A percentile compares a stretch with the other conserved stretches of the same genome.
Conservation (phyloP, 1,140 invertebrate genomes). For the Maniola jurtina region DNA sequence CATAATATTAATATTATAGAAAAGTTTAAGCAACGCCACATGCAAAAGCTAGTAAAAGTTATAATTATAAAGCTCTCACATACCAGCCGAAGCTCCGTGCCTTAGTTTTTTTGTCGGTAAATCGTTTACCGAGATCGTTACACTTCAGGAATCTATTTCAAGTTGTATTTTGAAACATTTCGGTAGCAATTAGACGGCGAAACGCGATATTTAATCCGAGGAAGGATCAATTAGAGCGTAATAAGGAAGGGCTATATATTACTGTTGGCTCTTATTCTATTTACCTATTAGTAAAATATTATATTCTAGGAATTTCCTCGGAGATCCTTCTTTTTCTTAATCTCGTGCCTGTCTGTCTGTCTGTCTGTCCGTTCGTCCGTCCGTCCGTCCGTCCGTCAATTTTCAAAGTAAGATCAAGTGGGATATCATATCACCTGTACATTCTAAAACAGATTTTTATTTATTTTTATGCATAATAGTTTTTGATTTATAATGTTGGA, state of each 20-base stretch:
- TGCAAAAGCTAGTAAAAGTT: neutral
- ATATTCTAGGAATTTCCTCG: neutral
- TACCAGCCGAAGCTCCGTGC: conserved; percentile 1
- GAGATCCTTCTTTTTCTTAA: neutral
- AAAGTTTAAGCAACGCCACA: too few relatives aligned
- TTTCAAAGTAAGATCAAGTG: too few relatives aligned
- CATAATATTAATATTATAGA: too few relatives aligned
- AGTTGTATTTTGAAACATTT: conserved; percentile 44
- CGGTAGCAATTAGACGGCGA: conserved; percentile 50
- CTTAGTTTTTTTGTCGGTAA: conserved; percentile 30
- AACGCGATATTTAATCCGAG: conserved; percentile 38
- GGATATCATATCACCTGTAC: too few relatives aligned
- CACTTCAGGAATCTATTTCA: conserved; percentile 42
- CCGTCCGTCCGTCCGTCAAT: too few relatives aligned
- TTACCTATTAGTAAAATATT: neutral
- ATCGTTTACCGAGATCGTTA: conserved; percentile 49
- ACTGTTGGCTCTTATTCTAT: conserved; percentile 3
- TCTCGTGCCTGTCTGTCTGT: too few relatives aligned
- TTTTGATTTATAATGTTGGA: too few relatives aligned
- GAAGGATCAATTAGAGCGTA: conserved; percentile 39
- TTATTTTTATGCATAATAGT: too few relatives aligned
- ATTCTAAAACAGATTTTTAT: too few relatives aligned
- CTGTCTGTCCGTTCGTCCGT: too few relatives aligned
- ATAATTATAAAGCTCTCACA: conserved; percentile 6
- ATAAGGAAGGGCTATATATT: conserved; percentile 32